Percentiles rank a stretch among this genome's conserved stretches.
Evolutionary conservation across 2,113 vertebrate genomes (phyloP).

Genomic region (Carassius gibelio): DNA sequence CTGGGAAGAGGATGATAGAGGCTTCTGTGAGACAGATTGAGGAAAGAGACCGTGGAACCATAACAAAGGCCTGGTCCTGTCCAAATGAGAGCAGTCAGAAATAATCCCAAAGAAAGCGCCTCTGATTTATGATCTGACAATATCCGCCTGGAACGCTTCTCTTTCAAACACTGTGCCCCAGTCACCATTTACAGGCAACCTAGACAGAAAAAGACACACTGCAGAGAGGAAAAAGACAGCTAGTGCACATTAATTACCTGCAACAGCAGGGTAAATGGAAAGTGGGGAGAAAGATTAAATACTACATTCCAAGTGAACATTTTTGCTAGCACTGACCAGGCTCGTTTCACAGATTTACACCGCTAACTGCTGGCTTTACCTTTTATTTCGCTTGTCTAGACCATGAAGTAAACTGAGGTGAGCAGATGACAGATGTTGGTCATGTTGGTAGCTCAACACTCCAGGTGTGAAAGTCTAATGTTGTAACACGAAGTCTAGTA

Average conservation of each 20-base stretch:
- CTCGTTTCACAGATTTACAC: neutral
- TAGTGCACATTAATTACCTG: slow-evolving; percentile 26
- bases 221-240: slow-evolving; percentile 22
- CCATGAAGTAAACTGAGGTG: neutral
- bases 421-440: neutral
- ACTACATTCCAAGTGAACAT: neutral
- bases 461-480: neutral
- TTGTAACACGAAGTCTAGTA: neutral
- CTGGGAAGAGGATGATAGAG: slow-evolving; percentile 43
- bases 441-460: neutral
- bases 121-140: slow-evolving; percentile 48
- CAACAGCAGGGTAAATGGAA: slow-evolving; percentile 10
- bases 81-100: slow-evolving; percentile 48
- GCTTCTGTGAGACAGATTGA: slow-evolving; percentile 43
- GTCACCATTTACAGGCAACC: slow-evolving; percentile 34
- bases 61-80: slow-evolving; percentile 46
- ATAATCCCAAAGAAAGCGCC: slow-evolving; percentile 35
- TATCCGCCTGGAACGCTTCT: slow-evolving; percentile 28
- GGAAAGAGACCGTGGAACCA: slow-evolving; percentile 42
- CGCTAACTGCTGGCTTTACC: neutral
- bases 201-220: slow-evolving; percentile 22
- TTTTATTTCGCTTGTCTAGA: neutral
- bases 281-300: neutral
- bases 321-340: neutral
- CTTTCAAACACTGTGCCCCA: neutral